Evolutionary conservation across 2,888 invertebrate genomes (phyloP).

Genomic region (Euzophera pinguis): DNA sequence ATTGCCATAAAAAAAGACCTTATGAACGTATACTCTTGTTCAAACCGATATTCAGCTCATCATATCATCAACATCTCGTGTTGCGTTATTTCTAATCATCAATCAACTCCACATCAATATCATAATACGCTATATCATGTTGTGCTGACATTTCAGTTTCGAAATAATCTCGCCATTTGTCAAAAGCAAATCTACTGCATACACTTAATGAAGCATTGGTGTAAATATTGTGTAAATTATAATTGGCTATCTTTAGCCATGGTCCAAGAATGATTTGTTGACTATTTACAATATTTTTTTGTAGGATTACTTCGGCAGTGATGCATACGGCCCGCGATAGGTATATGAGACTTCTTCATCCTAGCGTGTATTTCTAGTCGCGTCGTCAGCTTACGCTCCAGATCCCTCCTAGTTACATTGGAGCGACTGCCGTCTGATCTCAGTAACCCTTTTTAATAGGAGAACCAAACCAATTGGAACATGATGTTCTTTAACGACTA

Average conservation of each 20-base stretch:
- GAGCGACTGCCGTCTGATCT: too few relatives aligned
- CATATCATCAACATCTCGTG: constrained; percentile 21
- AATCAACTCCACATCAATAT: constrained; percentile 45
- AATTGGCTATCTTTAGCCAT: constrained; percentile 20
- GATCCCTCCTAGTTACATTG: too few relatives aligned
- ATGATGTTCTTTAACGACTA: too few relatives aligned
- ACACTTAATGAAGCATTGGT: constrained; percentile 28
- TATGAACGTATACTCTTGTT: too few relatives aligned
- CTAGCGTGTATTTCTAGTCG: too few relatives aligned
- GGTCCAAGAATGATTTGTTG: background rate
- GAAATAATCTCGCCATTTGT: constrained; percentile 30
- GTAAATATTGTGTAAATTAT: constrained; percentile 26
- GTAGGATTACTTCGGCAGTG: constrained; percentile 1
- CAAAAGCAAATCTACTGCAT: constrained; percentile 13
- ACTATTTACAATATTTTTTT: background rate
- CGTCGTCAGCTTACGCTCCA: too few relatives aligned
- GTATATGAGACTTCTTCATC: too few relatives aligned
- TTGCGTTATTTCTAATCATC: constrained; percentile 53
- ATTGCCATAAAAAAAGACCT: too few relatives aligned
- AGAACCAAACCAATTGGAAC: too few relatives aligned
- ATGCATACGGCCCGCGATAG: too few relatives aligned
- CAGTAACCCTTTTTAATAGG: too few relatives aligned
- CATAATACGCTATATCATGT: constrained; percentile 17
- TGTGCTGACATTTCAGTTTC: constrained; percentile 30
- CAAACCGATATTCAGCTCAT: too few relatives aligned